phyloP scores from a whole-genome alignment of 2,113 vertebrate genomes.

The Anarrhichthys ocellatus region DNA sequence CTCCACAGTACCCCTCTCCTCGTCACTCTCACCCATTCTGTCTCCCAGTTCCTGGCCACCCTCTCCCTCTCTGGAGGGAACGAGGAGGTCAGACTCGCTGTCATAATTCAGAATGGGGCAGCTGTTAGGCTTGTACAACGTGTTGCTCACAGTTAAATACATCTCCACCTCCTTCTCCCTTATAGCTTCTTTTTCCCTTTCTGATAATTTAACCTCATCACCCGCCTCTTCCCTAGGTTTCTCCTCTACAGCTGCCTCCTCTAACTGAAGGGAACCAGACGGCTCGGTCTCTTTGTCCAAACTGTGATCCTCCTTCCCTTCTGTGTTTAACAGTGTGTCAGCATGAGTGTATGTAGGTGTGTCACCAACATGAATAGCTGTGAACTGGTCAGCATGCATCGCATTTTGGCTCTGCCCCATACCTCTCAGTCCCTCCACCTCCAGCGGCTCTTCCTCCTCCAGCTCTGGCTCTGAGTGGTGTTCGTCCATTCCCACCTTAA shows the following conservation, averaged over 20 bases:
- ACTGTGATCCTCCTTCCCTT: slow-evolving; percentile 33
- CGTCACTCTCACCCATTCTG: slow-evolving; percentile 25
- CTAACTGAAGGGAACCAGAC: slow-evolving; percentile 15
- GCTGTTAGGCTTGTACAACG: slow-evolving; percentile 77
- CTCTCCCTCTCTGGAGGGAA: slow-evolving; percentile 14
- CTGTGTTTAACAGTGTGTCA: slow-evolving; percentile 59
- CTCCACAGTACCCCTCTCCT: slow-evolving; percentile 13
- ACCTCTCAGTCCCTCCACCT: slow-evolving; percentile 73
- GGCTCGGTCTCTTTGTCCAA: slow-evolving; percentile 43
- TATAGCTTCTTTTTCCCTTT: slow-evolving; percentile 17
- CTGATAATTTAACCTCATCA: neutral
- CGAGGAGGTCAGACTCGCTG: slow-evolving; percentile 25
- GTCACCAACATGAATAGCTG: slow-evolving; percentile 63
- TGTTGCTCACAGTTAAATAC: slow-evolving; percentile 61
- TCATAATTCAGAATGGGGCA: slow-evolving; percentile 75
- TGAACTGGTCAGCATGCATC: slow-evolving; percentile 68
- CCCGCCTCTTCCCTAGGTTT: neutral
- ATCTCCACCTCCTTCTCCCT: slow-evolving; percentile 54
- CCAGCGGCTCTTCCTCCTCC: slow-evolving; percentile 55
- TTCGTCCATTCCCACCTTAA: slow-evolving; percentile 15
- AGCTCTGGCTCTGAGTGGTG: slow-evolving; percentile 34
- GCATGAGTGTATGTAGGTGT: slow-evolving; percentile 63
- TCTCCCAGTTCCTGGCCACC: slow-evolving; percentile 38
- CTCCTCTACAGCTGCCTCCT: slow-evolving; percentile 22
- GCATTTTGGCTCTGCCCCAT: slow-evolving; percentile 48